phyloP scores from a whole-genome alignment of 2,888 invertebrate species.

The Tethea ocularis region DNA sequence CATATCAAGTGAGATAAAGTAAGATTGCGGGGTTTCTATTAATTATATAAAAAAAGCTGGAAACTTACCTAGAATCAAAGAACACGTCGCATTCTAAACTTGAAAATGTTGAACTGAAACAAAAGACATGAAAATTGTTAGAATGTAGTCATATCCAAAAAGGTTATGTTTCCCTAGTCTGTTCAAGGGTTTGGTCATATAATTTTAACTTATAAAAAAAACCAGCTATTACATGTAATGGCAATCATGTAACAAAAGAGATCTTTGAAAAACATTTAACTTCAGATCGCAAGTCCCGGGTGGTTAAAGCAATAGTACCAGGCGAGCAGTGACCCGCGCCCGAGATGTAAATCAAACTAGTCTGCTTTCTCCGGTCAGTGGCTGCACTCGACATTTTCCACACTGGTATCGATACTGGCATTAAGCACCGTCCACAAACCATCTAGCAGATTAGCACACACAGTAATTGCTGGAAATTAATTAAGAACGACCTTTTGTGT shows the following conservation, averaged over 20 bases:
- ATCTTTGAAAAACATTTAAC: no score
- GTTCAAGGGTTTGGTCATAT: no score
- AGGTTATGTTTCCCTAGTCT: background rate
- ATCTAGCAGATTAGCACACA: background rate
- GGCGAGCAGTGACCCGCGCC: constrained; percentile 18
- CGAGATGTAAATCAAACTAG: constrained; percentile 25
- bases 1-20: background rate
- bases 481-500: no score
- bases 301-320: background rate
- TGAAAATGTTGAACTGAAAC: constrained; percentile 52
- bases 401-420: background rate
- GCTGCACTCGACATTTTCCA: constrained; percentile 21
- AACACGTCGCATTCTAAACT: constrained; percentile 48
- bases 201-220: background rate
- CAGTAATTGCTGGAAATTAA: no score
- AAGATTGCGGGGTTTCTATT: background rate
- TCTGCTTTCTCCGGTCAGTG: constrained; percentile 40
- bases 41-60: background rate
- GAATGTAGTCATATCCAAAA: constrained; percentile 11
- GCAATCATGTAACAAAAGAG: no score
- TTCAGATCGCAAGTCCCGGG: background rate
- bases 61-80: constrained; percentile 54
- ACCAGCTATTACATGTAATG: background rate
- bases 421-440: background rate
- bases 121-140: constrained; percentile 24